A percentile compares a stretch with the other conserved stretches of the same genome.
phyloP scores from a whole-genome alignment of 2,888 invertebrate species.

The Lydus trimaculatus region DNA sequence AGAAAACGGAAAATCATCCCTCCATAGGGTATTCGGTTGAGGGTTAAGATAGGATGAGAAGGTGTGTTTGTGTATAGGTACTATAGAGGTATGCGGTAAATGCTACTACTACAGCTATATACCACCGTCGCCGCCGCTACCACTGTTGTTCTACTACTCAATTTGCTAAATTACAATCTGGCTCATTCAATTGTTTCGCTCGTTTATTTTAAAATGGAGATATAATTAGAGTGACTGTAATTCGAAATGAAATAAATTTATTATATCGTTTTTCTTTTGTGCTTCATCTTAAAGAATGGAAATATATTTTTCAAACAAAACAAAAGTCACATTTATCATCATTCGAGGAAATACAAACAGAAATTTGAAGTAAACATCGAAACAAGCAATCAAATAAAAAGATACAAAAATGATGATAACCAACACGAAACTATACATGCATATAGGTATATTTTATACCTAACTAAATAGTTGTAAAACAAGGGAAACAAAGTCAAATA shows the following conservation, averaged over 20 bases:
- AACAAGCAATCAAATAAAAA: slow-evolving; percentile 30
- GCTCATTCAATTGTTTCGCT: slow-evolving; percentile 47
- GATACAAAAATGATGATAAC: slow-evolving; percentile 26
- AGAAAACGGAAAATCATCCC: slow-evolving; percentile 26
- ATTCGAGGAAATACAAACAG: neutral
- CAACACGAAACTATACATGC: slow-evolving; percentile 26
- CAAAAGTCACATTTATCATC: neutral
- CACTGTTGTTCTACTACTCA: slow-evolving; percentile 30
- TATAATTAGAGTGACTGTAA: slow-evolving; percentile 37
- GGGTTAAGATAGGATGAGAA: neutral
- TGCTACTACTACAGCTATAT: neutral
- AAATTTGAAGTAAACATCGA: slow-evolving; percentile 14
- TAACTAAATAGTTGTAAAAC: slow-evolving; percentile 26
- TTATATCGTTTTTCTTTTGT: neutral
- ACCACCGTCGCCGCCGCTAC: neutral
- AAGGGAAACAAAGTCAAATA: neutral
- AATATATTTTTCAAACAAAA: neutral
- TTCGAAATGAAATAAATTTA: slow-evolving; percentile 18
- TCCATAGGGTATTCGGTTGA: slow-evolving; percentile 15
- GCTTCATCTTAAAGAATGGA: too few relatives aligned
- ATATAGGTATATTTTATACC: too few relatives aligned
- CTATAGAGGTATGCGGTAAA: neutral
- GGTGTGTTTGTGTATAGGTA: neutral
- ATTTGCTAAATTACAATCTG: slow-evolving; percentile 51
- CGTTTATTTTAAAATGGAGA: slow-evolving; percentile 47